Evolutionary conservation across 2,797 vertebrate genomes (phyloP), one percentile per base, ranked within the genome.

Genomic region (Ctenopoma multispine): DNA sequence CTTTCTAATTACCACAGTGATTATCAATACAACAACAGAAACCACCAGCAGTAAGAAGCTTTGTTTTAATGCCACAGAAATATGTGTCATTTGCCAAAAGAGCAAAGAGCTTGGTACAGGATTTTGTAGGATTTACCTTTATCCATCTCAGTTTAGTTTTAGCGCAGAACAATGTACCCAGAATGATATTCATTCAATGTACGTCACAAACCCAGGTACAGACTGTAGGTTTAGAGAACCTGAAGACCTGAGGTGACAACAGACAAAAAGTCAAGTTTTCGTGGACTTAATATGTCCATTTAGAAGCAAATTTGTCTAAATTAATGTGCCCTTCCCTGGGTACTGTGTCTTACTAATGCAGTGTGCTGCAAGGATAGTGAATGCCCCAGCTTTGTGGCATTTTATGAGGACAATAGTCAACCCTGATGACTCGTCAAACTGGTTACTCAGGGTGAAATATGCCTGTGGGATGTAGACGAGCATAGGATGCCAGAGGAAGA

Each of bases 371-470:
- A 50, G 63, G 48, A 67, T 20, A 70, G 40, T 61, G 67, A 75
- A 65, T 69, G 85, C 29, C 60, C 43, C 59, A 14, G 72, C 74
- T 79, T 68, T 72, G 56, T 72, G 67, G 38, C 74, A 62, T 74
- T 88, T 92, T 81, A 84, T 68, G 59, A 69, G 77, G 69, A 88
- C 81, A 83, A 79, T 61, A 80, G 75, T 80, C 73, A 85, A 82
- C 55, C 63, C 58, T 46, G 55, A 53, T 2, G 51, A 29, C 84
- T 79, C 1, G 75, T 84, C 84, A 34, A 75, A 84, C 86, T 80
- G 81, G 82, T 86, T 83, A 48, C 70, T 79, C 73, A 1, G 34
- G 82, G 64, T 90, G 84, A 90, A 88, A 77, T 73, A 88, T 34
- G 78, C 69, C 74, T 59, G 55, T 64, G 59, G 56, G 75, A 64